Conservation (phyloP, 2,797 vertebrate genomes). For the Sphenodon punctatus region DNA sequence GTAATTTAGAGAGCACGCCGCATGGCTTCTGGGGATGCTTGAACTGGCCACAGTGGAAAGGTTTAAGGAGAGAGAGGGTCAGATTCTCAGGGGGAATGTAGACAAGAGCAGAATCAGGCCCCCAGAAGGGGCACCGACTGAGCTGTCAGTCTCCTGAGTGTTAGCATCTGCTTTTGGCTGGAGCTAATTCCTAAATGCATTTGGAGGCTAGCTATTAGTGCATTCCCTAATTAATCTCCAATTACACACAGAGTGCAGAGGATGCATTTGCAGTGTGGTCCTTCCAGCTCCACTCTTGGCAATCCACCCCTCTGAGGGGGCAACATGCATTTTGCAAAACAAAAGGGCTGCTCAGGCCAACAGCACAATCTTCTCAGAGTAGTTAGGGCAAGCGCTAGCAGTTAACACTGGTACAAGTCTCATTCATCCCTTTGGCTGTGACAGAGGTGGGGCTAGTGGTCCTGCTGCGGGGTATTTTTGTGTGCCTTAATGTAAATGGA, state of each 20-base stretch:
- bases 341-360: no score
- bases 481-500: no score
- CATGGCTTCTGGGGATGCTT: not conserved
- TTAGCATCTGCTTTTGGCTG: not conserved
- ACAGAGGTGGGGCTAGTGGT: no score
- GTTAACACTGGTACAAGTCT: no score
- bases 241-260: conserved; percentile 63
- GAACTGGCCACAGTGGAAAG: not conserved
- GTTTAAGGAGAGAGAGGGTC: not conserved
- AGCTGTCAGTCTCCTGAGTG: not conserved
- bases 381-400: no score
- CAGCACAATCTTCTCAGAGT: no score
- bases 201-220: conserved; percentile 32
- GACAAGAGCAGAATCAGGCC: not conserved
- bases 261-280: conserved; percentile 26
- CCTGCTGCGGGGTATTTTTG: no score
- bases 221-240: conserved; percentile 67
- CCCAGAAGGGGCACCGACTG: not conserved
- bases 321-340: not conserved
- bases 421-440: no score
- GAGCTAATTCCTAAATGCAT: conserved; percentile 3
- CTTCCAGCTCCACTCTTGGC: conserved; percentile 23
- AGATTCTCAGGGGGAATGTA: not conserved
- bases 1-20: no score
- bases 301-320: accelerated